Conservation (phyloP, 2,888 invertebrate species). For the Tipula vernalis region DNA sequence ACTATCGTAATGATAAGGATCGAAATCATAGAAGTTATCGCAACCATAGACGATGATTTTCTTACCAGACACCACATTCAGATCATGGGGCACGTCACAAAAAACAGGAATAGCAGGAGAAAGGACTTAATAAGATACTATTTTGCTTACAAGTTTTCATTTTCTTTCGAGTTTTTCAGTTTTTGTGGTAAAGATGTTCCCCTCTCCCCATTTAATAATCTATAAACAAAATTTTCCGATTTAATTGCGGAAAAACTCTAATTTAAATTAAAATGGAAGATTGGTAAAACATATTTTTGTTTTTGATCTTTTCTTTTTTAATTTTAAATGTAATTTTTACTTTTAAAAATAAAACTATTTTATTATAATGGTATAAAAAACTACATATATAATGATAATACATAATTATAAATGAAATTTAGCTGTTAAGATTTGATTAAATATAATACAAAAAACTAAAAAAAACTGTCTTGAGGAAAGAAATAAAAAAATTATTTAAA, state of each 20-base stretch:
- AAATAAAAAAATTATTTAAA: not conserved
- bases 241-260: not conserved
- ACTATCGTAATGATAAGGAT: slow-evolving; percentile 18
- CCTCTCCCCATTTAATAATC: not conserved
- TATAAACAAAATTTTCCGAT: not conserved
- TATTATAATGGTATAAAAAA: not conserved
- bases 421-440: not conserved
- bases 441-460: not conserved
- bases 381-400: not conserved
- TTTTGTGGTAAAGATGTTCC: not conserved
- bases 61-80: not conserved
- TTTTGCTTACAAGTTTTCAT: not conserved
- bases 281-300: not conserved
- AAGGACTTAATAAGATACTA: not conserved
- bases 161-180: not conserved
- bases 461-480: not conserved
- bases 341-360: not conserved
- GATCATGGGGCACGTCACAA: not conserved
- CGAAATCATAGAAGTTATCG: slow-evolving; percentile 5
- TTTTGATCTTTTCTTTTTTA: not conserved
- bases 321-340: not conserved
- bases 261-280: not conserved
- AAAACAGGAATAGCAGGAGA: not conserved
- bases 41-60: slow-evolving; percentile 8
- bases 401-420: not conserved